Evolutionary conservation across 2,888 invertebrate species (phyloP), one percentile per base, ranked within the genome.

Genomic region (Xylocampa areola): DNA sequence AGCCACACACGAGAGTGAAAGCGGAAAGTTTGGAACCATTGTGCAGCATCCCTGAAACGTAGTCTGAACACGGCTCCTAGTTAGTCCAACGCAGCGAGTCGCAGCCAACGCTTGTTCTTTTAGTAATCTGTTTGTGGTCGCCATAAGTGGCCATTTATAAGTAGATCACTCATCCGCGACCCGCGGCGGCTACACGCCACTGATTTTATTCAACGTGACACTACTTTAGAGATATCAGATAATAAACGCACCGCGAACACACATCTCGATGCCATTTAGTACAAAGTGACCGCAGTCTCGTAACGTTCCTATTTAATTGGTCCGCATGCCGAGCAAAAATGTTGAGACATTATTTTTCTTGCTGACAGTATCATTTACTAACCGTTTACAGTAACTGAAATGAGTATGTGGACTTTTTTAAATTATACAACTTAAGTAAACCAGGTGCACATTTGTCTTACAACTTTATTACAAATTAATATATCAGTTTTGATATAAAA

Each of bases 191-290:
- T 76, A 79, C 79, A 80, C 82, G 72, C 79, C 79, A 77, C 82
- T 82, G 85, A 85, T 87, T 88, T 89, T 82, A 89, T 88, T 77
- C 79, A 82, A 87, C 84, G 83, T 87, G 91, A 90, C 91, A 87
- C 87, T 85, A 83, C 87, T 90, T 84, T 84, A 83, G 86, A 87
- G 83, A 86, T 85, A 86, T 86, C 86, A 84, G 89, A 89, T 89
- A 83, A 82, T 85, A 85, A 85, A 82, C 65, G 80, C 68, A 82
- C 82, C 82, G 81, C 82, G 75, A 77, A 84, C 85, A 80, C 79
- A 83, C 80, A 88, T 87, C 87, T 84, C 76, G 86, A 83, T 87
- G 85, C 81, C 81, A 84, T 88, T 88, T 84, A 85, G 74, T 79
- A 80, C 76, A 84, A 82, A 84, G 82, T 83, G 79, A 79, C 81